These are phyloP conservation scores for Tokudaia tokunoshimensis DNA, from an alignment of 2,797 vertebrate genomes.

Conservation along the genomic window DNA sequence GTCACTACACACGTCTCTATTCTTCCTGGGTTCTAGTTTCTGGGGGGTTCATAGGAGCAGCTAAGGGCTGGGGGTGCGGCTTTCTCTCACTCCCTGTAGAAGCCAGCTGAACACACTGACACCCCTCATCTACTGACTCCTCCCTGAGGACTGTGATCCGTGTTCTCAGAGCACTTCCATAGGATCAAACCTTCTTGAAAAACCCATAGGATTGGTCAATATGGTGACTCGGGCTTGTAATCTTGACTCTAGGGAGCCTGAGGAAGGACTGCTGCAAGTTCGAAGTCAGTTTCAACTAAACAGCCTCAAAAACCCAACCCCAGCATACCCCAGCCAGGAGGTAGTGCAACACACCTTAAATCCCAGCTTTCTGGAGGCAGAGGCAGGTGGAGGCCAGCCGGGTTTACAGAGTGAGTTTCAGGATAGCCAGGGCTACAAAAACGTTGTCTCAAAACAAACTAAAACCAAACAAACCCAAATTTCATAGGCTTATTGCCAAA, in stretches of 20 bases:
- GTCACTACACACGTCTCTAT: background rate
- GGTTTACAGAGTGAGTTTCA: background rate
- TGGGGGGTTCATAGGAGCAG: background rate
- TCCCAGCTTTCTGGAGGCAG: background rate
- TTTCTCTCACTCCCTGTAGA: background rate
- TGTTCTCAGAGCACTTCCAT: background rate
- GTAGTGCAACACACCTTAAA: background rate
- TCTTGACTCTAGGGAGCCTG: background rate
- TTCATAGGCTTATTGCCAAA: slow-evolving; percentile 16
- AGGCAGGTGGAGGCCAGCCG: background rate
- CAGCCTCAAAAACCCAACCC: background rate
- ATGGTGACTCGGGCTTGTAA: background rate
- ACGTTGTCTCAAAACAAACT: background rate
- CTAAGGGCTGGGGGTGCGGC: background rate
- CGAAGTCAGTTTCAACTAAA: background rate
- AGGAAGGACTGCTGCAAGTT: background rate
- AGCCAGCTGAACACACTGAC: background rate
- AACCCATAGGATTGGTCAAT: background rate
- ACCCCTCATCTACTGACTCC: background rate
- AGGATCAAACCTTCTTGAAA: background rate
- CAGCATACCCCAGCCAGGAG: background rate
- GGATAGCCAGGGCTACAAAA: background rate
- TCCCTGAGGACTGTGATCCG: no score
- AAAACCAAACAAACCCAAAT: background rate
- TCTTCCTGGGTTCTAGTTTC: background rate